Conservation (phyloP, 2,888 invertebrate genomes). For the Malthinus flaveolus region DNA sequence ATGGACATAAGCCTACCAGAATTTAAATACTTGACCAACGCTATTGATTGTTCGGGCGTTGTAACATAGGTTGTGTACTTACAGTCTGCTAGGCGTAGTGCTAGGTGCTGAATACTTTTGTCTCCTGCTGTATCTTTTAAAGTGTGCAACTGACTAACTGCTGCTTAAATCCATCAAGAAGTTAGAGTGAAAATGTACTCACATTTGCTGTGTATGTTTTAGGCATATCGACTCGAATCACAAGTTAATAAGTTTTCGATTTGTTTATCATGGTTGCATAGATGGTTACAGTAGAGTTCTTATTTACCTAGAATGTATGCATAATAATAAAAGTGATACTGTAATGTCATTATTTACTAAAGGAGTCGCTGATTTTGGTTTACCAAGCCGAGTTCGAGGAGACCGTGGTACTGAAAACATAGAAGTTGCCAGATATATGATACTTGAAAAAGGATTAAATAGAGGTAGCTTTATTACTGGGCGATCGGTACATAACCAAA, state of each 20-base stretch:
- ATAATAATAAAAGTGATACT: slow-evolving; percentile 10
- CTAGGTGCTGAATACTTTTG: too few species aligned
- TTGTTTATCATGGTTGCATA: slow-evolving; percentile 20
- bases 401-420: slow-evolving; percentile 18
- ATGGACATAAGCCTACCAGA: too few species aligned
- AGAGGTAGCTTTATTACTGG: slow-evolving; percentile 19
- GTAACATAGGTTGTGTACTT: too few species aligned
- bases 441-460: slow-evolving; percentile 10
- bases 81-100: too few species aligned
- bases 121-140: too few species aligned
- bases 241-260: slow-evolving; percentile 15
- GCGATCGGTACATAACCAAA: slow-evolving; percentile 18
- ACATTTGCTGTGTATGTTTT: not conserved
- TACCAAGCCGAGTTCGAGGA: slow-evolving; percentile 18
- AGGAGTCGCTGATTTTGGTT: slow-evolving; percentile 9
- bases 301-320: slow-evolving; percentile 14
- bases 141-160: too few species aligned
- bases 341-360: slow-evolving; percentile 15
- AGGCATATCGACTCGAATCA: slow-evolving; percentile 25
- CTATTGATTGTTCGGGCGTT: too few species aligned
- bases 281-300: slow-evolving; percentile 14
- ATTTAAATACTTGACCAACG: not conserved
- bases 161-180: too few species aligned
- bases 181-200: not conserved
- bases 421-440: slow-evolving; percentile 14